phyloP scores from a whole-genome alignment of 1,140 invertebrate species.

The Battus philenor region DNA sequence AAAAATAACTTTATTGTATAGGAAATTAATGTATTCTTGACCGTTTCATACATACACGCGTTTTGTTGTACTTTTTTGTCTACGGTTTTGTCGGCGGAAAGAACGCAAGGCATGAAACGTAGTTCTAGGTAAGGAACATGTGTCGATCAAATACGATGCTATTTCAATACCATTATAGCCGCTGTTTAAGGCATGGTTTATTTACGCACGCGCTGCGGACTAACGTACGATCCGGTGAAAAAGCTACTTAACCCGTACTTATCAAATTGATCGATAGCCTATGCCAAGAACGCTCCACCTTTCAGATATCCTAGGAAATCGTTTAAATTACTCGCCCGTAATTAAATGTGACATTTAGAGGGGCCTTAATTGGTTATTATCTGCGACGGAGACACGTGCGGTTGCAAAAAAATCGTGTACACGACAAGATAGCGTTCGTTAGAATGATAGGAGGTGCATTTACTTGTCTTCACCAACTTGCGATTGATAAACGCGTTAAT shows the following conservation, averaged over 20 bases:
- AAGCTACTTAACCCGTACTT: not conserved
- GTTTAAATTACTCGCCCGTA: slow-evolving; percentile 7
- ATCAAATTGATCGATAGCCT: slow-evolving; percentile 7
- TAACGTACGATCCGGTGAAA: slow-evolving; percentile 1
- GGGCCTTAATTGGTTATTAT: slow-evolving; percentile 10
- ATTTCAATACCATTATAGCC: not conserved
- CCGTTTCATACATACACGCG: too few relatives aligned
- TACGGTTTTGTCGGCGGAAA: too few relatives aligned
- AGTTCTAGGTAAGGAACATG: slow-evolving; percentile 1
- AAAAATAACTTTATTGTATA: too few relatives aligned
- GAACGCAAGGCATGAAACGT: not conserved
- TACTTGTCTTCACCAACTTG: slow-evolving; percentile 1
- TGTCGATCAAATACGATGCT: not conserved
- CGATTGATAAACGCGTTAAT: slow-evolving; percentile 5
- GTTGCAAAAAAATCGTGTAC: slow-evolving; percentile 9
- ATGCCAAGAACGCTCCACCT: slow-evolving; percentile 6
- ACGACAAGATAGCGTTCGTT: slow-evolving; percentile 8
- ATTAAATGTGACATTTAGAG: slow-evolving; percentile 12
- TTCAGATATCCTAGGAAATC: slow-evolving; percentile 12
- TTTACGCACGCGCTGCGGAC: slow-evolving; percentile 1
- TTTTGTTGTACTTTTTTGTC: too few relatives aligned
- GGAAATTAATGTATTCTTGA: too few relatives aligned
- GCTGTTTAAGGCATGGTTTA: slow-evolving; percentile 6
- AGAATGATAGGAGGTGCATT: slow-evolving; percentile 9
- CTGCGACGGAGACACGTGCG: not conserved